Base-by-base conservation (phyloP, 2,888 invertebrate genomes). In the Tinea pellionella region DNA sequence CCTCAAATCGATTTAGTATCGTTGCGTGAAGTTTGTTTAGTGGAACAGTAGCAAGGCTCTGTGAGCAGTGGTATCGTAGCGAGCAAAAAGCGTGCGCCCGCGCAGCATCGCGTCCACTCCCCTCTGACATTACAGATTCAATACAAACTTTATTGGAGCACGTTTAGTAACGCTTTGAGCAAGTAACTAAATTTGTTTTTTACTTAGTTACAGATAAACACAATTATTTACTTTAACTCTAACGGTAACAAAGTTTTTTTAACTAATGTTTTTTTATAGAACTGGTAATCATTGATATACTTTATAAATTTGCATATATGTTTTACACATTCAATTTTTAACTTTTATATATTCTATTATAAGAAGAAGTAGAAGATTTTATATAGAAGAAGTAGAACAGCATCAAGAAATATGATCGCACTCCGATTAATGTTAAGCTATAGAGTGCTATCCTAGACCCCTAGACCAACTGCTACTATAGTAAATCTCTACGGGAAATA, bases 11-110 rank as follows among this genome's bases (percentile, higher is more conserved):
- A 86, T 87, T 86, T 77, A 66, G 73, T 70, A 71, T 72, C 74
- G 73, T 74, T 73, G 80, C 84, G 82, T 85, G 83, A 84, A 80
- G 84, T 86, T 86, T 85, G 86, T 83, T 85, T 84, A 85, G 80
- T 73, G 78, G 78, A 81, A 81, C 82, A 77, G 74, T 74, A 75
- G 79, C 37, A 9, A 37, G 37, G 16, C 47, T 47, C 47, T 47
- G 15, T 13, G 15, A 47, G 47, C 13, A 15, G n/a, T n/a, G n/a
- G n/a, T n/a, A 47, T 47, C 15, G 47, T 47, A 15, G 61, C 60
- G 63, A 60, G 63, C 61, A 66, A 65, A 65, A 70, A 73, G 72
- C 74, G 68, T 75, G 77, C 76, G 76, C 73, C 68, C 62, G 69
- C 71, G 71, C 71, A 66, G 62, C 69, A 69, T 70, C 77, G 72